A percentile compares a stretch with the other conserved stretches of the same genome.
These are phyloP conservation scores for Ceramica pisi DNA, from an alignment of 2,888 invertebrate species.

Conservation along the genomic window DNA sequence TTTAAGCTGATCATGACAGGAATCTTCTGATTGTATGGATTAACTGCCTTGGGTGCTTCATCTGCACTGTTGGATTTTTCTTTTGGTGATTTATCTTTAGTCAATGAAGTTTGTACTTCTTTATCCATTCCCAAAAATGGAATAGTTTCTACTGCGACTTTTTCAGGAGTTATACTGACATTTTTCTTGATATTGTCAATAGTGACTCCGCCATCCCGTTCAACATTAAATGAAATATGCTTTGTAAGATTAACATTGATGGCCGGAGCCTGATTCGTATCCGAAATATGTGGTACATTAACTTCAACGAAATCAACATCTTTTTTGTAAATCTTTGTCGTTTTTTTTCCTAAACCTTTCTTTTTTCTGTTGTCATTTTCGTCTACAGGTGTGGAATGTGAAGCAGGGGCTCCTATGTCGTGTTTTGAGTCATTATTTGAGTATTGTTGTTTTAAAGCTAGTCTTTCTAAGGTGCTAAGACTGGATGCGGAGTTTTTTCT, in stretches of 20 bases:
- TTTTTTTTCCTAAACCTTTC: constrained; percentile 79
- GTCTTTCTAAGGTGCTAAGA: constrained; percentile 92
- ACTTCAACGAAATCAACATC: constrained; percentile 84
- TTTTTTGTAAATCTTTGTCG: constrained; percentile 82
- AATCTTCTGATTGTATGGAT: constrained; percentile 69
- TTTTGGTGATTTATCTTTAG: constrained; percentile 54
- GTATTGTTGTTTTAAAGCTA: constrained; percentile 90
- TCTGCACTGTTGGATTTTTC: constrained; percentile 27
- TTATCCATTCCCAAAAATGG: constrained; percentile 77
- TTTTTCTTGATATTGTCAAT: constrained; percentile 78
- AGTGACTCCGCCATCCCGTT: constrained; percentile 81
- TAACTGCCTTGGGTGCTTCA: constrained; percentile 52
- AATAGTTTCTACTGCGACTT: constrained; percentile 67
- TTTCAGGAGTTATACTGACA: constrained; percentile 78
- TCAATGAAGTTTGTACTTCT: constrained; percentile 84
- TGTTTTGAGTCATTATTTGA: constrained; percentile 83
- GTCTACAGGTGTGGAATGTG: constrained; percentile 90
- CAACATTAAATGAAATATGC: constrained; percentile 88
- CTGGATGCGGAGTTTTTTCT: constrained; percentile 87
- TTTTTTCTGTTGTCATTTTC: constrained; percentile 79
- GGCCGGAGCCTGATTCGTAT: constrained; percentile 73
- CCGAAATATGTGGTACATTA: constrained; percentile 78
- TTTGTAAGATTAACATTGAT: constrained; percentile 87
- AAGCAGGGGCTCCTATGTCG: constrained; percentile 85
- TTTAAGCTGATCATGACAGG: constrained; percentile 84